Evolutionary conservation across 2,797 vertebrate genomes (phyloP).

Genomic region (Galaxias olidus): DNA sequence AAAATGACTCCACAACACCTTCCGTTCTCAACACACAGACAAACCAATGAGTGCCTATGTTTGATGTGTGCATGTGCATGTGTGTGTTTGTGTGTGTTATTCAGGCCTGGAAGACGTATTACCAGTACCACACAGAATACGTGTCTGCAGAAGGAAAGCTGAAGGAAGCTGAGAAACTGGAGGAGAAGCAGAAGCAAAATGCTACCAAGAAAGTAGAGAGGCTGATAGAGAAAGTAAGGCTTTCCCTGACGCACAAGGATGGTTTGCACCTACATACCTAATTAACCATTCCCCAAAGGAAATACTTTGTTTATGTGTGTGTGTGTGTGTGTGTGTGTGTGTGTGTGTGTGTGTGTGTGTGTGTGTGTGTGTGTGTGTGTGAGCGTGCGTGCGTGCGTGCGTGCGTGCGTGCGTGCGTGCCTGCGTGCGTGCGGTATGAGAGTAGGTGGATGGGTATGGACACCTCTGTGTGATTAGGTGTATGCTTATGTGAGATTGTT

Average conservation of each 20-base stretch:
- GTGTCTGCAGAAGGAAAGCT: slow-evolving; percentile 82
- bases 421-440: background rate
- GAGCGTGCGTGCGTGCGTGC: slow-evolving; percentile 6
- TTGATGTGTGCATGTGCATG: slow-evolving; percentile 16
- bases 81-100: slow-evolving; percentile 9
- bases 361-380: background rate
- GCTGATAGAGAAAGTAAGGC: slow-evolving; percentile 86
- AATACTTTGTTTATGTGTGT: slow-evolving; percentile 11
- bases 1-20: slow-evolving; percentile 16
- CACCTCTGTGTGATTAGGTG: background rate
- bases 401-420: slow-evolving; percentile 5
- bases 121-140: slow-evolving; percentile 78
- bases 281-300: background rate
- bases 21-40: background rate
- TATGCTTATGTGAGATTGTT: too few relatives aligned
- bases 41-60: background rate
- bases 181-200: slow-evolving; percentile 82
- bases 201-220: slow-evolving; percentile 82
- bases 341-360: background rate
- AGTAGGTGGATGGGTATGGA: background rate
- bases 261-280: background rate
- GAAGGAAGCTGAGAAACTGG: slow-evolving; percentile 84
- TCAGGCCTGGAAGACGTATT: slow-evolving; percentile 84
- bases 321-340: slow-evolving; percentile 14
- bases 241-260: background rate